Evolutionary conservation across 2,888 invertebrate genomes (phyloP), one percentile per base, ranked within the genome.

Genomic region (Scelioninae gen. 1): DNA sequence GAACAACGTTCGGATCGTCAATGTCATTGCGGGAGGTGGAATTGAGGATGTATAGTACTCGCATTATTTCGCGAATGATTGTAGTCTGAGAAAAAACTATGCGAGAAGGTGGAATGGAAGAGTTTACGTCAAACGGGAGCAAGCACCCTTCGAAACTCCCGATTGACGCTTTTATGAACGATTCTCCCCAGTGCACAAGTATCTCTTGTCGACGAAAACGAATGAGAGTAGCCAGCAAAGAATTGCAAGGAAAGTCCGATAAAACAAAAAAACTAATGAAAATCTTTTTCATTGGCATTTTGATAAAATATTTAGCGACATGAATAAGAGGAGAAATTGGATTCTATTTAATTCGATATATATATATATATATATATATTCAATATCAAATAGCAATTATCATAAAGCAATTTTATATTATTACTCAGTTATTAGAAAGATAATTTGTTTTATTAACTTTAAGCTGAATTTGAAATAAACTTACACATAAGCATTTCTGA

Each of bases 131-230:
- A 72, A 79, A 72, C 66, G 65, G 66, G 84, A 72, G 56, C 65
- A 65, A n/a, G n/a, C n/a, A n/a, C 72, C 86, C 86, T 87, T 87
- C 88, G 86, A 85, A 88, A 88, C 88, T 85, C 86, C 86, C 87
- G 87, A 90, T 90, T 90, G 89, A 90, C 90, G 89, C 90, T 90
- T 90, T 89, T 90, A 90, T 89, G 90, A 90, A 89, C 89, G 89
- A 89, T 79, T 45, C 51, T 79, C 60, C 65, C 65, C 45, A 53
- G 65, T 29, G 58, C 58, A 40, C 47, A 38, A 71, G 72, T 45
- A 72, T 72, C 66, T 79, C 60, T 66, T 29, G 72, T 79, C 60
- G 53, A 60, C 60, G 47, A 66, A 80, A 80, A 80, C 68, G 72
- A 80, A 74, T 74, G 62, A 72, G n/a, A n/a, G n/a, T n/a, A n/a